Evolutionary conservation across 2,888 invertebrate genomes (phyloP), one percentile per base, ranked within the genome.

Genomic region (Callosobruchus maculatus): DNA sequence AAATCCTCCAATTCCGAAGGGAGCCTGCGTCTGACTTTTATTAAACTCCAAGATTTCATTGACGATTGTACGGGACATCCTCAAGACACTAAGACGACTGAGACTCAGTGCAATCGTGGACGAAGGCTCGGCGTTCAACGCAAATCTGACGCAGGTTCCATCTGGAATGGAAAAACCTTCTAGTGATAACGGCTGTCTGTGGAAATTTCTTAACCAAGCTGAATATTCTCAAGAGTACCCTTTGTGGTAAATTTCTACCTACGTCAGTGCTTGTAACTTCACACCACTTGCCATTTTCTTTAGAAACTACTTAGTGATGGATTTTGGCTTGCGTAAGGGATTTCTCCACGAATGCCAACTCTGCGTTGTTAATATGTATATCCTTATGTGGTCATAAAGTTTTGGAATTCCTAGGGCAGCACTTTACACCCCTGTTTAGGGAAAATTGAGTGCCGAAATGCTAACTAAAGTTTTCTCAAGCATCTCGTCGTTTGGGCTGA

Each of bases 221-320:
- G n/a, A n/a, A n/a, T n/a, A n/a, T n/a, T n/a, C n/a, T n/a, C n/a
- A n/a, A n/a, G n/a, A n/a, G 74, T 73, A 70, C 30, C 30, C 30
- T 30, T 9, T 30, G 30, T n/a, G 30, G 9, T 49, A 18, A 13
- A 49, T 49, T 18, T 49, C 49, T 13, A 49, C 13, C 49, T 49
- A 49, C 49, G 49, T 0, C 49, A 49, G 1, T 49, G 49, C 13
- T 18, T 7, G 9, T 49, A 49, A 49, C 49, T 49, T 49, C 49
- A 49, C 49, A 18, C 49, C 49, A 49, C 49, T 49, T 49, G 49
- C 49, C 74, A 72, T 72, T 75, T 78, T 78, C 78, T 76, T 77
- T 74, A 49, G 71, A 73, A 77, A 77, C 77, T 78, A 76, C 77
- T 78, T 77, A 49, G 49, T 76, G 75, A 79, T 77, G 75, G 77